These are phyloP conservation scores for Cantharis lateralis DNA, from an alignment of 2,888 invertebrate species.

Conservation along the genomic window DNA sequence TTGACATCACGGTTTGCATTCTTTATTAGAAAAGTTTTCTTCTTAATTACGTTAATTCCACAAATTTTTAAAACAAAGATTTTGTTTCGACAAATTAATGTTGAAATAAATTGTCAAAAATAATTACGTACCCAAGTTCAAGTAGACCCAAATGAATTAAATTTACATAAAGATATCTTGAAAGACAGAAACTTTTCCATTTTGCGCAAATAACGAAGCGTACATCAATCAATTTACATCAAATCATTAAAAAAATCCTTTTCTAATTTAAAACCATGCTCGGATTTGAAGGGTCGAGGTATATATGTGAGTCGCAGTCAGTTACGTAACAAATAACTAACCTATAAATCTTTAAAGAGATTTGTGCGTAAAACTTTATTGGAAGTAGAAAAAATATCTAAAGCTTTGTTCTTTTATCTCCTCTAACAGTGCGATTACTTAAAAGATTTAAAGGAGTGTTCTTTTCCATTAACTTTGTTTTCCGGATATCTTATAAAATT, in stretches of 20 bases:
- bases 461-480: neutral
- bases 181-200: neutral
- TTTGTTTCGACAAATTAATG: neutral
- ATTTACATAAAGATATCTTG: neutral
- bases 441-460: neutral
- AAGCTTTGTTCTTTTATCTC: neutral
- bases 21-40: constrained; percentile 11
- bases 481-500: neutral
- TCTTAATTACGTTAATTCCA: neutral
- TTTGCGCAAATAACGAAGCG: neutral
- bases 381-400: neutral
- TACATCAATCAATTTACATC: neutral
- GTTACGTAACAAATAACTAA: neutral
- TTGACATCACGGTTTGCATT: constrained; percentile 6
- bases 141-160: neutral
- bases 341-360: constrained; percentile 1
- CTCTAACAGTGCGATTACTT: neutral
- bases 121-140: neutral
- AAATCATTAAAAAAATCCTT: neutral
- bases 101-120: neutral
- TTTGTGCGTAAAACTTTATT: neutral
- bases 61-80: neutral
- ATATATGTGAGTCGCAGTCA: neutral
- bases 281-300: neutral
- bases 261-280: neutral